Evolutionary conservation across 2,113 vertebrate genomes (phyloP).

Genomic region (Peucedramus taeniatus): DNA sequence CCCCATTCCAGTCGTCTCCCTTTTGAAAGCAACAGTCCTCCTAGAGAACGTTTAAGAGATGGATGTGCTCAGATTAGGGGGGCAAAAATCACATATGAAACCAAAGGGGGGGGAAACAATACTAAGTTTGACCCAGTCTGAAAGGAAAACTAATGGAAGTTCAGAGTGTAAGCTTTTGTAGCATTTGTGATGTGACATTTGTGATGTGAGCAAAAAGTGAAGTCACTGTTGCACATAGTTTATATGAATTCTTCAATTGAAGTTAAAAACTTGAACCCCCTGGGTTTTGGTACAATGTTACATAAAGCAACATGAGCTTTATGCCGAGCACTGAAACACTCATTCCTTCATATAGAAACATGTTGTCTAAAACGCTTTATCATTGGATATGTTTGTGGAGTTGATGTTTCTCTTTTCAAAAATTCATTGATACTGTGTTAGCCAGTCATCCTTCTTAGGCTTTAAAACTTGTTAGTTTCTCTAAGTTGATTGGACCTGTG

Average conservation of each 20-base stretch:
- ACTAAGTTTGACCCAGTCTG: not conserved
- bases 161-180: not conserved
- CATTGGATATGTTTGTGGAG: not conserved
- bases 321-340: not conserved
- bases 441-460: not conserved
- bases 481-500: not conserved
- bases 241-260: not conserved
- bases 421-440: not conserved
- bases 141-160: not conserved
- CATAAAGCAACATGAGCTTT: not conserved
- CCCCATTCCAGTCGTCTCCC: not conserved
- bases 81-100: accelerated
- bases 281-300: not conserved
- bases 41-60: not conserved
- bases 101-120: not conserved
- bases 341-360: not conserved
- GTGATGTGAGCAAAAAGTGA: accelerated
- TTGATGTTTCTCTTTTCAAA: not conserved
- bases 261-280: not conserved
- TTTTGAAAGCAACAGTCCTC: not conserved
- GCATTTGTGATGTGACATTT: not conserved
- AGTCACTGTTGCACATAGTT: not conserved
- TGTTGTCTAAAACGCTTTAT: not conserved
- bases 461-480: not conserved
- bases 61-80: accelerated